Evolutionary conservation across 2,888 invertebrate genomes (phyloP).

Genomic region (Corythucha ciliata): DNA sequence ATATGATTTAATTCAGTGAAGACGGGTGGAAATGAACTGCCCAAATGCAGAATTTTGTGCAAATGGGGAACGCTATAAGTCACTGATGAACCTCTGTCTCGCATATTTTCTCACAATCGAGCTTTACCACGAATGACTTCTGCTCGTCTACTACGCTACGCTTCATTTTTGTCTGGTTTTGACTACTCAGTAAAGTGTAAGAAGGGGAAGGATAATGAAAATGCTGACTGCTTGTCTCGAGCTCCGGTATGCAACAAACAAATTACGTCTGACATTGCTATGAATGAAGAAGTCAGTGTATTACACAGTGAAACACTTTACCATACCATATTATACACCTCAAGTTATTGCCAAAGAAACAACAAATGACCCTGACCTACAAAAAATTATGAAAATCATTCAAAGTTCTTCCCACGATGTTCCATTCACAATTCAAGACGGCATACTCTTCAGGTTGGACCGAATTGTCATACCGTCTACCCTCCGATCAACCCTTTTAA

Average conservation of each 20-base stretch:
- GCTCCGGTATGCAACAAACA: background rate
- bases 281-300: slow-evolving; percentile 16
- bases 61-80: too few species aligned
- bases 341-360: background rate
- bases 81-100: too few species aligned
- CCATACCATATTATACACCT: too few species aligned
- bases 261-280: background rate
- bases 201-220: slow-evolving; percentile 1
- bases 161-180: too few species aligned
- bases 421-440: slow-evolving; percentile 13
- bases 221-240: slow-evolving; percentile 13
- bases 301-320: slow-evolving; percentile 9
- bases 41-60: too few species aligned
- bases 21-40: too few species aligned
- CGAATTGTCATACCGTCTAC: slow-evolving; percentile 30
- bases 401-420: slow-evolving; percentile 4
- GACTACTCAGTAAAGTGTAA: background rate
- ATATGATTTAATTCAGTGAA: too few species aligned
- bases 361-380: slow-evolving; percentile 9
- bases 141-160: too few species aligned
- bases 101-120: too few species aligned
- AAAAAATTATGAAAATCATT: slow-evolving; percentile 3
- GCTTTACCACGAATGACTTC: too few species aligned
- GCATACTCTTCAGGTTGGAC: slow-evolving; percentile 19
- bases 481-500: slow-evolving; percentile 30